phyloP scores from a whole-genome alignment of 2,113 vertebrate species.

The Epinephelus moara region DNA sequence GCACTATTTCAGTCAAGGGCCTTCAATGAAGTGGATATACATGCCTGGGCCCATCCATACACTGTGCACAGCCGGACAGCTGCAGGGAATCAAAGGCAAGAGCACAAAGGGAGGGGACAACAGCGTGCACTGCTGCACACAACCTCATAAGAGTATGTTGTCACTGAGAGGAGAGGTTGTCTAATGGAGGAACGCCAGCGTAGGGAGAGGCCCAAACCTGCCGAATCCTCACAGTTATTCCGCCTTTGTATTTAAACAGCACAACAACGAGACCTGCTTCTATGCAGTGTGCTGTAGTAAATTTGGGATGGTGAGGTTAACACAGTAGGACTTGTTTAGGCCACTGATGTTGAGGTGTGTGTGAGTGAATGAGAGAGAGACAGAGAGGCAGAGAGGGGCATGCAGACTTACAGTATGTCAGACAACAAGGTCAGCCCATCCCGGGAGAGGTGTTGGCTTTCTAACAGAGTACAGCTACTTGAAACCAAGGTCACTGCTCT shows the following conservation, averaged over 20 bases:
- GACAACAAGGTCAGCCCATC: slow-evolving; percentile 85
- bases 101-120: slow-evolving; percentile 53
- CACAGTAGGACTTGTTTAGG: slow-evolving; percentile 41
- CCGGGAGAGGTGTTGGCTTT: slow-evolving; percentile 85
- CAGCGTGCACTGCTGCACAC: slow-evolving; percentile 31
- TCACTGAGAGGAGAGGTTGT: slow-evolving; percentile 66
- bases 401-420: slow-evolving; percentile 77
- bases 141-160: slow-evolving; percentile 63
- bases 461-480: slow-evolving; percentile 82
- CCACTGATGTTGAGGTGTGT: slow-evolving; percentile 23
- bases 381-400: slow-evolving; percentile 53
- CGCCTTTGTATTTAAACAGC: slow-evolving; percentile 34
- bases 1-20: slow-evolving; percentile 75
- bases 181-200: slow-evolving; percentile 86
- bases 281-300: background rate
- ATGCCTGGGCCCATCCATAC: slow-evolving; percentile 78
- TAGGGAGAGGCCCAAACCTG: slow-evolving; percentile 71
- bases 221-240: slow-evolving; percentile 57
- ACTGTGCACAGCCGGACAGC: slow-evolving; percentile 79
- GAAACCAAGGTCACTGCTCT: slow-evolving; percentile 84
- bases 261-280: slow-evolving; percentile 26
- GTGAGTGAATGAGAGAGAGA: slow-evolving; percentile 42
- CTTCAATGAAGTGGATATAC: slow-evolving; percentile 74
- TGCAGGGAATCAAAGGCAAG: slow-evolving; percentile 85
- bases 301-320: slow-evolving; percentile 25